A percentile compares a stretch with the other conserved stretches of the same genome.
phyloP scores from a whole-genome alignment of 2,888 invertebrate genomes.

The Eupelmus urozonus region DNA sequence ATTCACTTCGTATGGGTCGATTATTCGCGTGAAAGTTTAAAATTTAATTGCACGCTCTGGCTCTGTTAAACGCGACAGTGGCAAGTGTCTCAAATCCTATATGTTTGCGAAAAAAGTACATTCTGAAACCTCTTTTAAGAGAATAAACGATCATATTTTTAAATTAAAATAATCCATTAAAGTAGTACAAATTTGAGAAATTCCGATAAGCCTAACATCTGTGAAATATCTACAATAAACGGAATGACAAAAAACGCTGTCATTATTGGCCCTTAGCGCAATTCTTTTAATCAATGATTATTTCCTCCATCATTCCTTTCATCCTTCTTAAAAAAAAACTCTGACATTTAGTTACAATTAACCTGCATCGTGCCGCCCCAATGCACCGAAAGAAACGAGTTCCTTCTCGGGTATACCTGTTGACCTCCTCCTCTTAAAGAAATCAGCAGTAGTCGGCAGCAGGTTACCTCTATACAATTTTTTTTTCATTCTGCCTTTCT shows the following conservation, averaged over 20 bases:
- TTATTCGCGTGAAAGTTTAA: slow-evolving; percentile 52
- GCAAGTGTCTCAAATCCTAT: slow-evolving; percentile 37
- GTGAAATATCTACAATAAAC: slow-evolving; percentile 61
- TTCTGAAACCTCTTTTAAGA: slow-evolving; percentile 35
- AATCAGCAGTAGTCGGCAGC: slow-evolving; percentile 26
- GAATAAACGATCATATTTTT: slow-evolving; percentile 36
- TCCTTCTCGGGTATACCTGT: slow-evolving; percentile 41
- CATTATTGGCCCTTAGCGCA: slow-evolving; percentile 52
- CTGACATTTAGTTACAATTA: slow-evolving; percentile 56
- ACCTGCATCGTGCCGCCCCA: slow-evolving; percentile 37
- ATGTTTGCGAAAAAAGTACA: slow-evolving; percentile 34
- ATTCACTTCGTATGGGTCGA: slow-evolving; percentile 55
- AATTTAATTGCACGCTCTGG: slow-evolving; percentile 59
- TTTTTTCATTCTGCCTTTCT: not conserved
- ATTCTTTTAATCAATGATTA: slow-evolving; percentile 51
- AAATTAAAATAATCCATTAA: slow-evolving; percentile 47
- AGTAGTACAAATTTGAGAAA: slow-evolving; percentile 54
- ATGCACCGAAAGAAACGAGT: slow-evolving; percentile 55
- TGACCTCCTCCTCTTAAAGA: slow-evolving; percentile 23
- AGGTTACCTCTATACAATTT: slow-evolving; percentile 54
- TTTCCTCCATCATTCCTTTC: slow-evolving; percentile 31
- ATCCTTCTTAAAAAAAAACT: slow-evolving; percentile 38
- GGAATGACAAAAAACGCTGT: slow-evolving; percentile 60
- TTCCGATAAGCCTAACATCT: slow-evolving; percentile 56
- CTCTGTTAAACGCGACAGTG: slow-evolving; percentile 51